Evolutionary conservation across 2,888 invertebrate species (phyloP).

Genomic region (Drosophila rellima): DNA sequence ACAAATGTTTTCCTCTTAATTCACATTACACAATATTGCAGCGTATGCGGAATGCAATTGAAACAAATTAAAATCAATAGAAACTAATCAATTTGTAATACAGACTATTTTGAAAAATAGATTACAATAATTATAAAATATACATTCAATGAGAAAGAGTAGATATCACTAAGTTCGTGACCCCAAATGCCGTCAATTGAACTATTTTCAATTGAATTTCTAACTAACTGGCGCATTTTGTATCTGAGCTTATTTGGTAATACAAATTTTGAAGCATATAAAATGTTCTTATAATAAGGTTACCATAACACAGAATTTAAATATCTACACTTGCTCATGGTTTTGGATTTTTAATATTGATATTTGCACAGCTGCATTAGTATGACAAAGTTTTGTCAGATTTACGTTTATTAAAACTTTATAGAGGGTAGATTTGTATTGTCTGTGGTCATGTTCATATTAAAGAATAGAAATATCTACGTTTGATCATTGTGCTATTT

Average conservation of each 20-base stretch:
- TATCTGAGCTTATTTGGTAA: neutral
- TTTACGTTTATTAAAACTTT: neutral
- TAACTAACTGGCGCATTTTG: neutral
- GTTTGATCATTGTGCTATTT: neutral
- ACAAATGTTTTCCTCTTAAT: neutral
- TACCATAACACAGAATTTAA: neutral
- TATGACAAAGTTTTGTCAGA: neutral
- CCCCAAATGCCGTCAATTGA: neutral
- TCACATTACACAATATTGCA: conserved; percentile 1
- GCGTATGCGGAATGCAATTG: conserved; percentile 21
- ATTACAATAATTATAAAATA: conserved; percentile 1
- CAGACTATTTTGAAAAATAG: neutral
- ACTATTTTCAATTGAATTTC: neutral
- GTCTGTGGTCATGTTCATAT: neutral
- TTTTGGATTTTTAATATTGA: neutral
- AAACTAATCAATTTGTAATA: conserved; percentile 7
- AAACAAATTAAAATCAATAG: conserved; percentile 17
- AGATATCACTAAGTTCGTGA: neutral
- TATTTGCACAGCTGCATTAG: conserved; percentile 30
- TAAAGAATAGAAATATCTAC: neutral
- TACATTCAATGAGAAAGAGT: neutral
- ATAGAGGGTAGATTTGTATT: no score
- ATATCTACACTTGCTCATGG: no score
- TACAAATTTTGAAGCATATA: conserved; percentile 9
- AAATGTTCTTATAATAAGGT: neutral